Evolutionary conservation across 2,888 invertebrate species (phyloP).

Genomic region (Athalia rosae): DNA sequence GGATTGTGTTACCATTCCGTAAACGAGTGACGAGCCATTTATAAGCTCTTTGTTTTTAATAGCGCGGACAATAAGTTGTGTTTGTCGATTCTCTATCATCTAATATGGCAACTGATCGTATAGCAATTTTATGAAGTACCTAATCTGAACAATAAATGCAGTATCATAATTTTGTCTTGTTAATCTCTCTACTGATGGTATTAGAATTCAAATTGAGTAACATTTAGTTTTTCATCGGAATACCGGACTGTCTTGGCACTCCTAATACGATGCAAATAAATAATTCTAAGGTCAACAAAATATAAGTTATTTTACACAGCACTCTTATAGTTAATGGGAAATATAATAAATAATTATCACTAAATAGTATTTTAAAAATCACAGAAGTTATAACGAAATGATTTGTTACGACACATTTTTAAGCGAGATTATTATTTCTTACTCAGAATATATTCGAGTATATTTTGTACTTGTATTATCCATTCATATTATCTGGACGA

Average conservation of each 20-base stretch:
- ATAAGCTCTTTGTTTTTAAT: not conserved
- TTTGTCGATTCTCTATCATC: too few species aligned
- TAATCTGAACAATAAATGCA: not conserved
- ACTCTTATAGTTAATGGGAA: conserved; percentile 23
- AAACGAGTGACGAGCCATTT: not conserved
- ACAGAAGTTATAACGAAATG: conserved; percentile 13
- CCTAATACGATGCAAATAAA: too few species aligned
- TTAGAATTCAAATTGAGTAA: conserved; percentile 7
- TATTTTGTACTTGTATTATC: conserved; percentile 38
- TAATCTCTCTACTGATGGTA: not conserved
- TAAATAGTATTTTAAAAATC: conserved; percentile 3
- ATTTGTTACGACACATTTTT: conserved; percentile 21
- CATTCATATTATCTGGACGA: conserved; percentile 29
- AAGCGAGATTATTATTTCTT: conserved; percentile 7
- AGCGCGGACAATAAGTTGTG: too few species aligned
- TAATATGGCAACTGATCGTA: too few species aligned
- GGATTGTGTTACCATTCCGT: conserved; percentile 6
- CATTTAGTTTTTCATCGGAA: not conserved
- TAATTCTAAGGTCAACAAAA: too few species aligned
- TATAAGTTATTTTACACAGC: conserved; percentile 10
- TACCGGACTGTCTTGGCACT: too few species aligned
- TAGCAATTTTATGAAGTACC: too few species aligned
- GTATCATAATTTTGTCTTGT: not conserved
- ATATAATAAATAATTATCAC: conserved; percentile 11
- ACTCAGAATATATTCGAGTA: conserved; percentile 30